Conservation (phyloP, 2,888 invertebrate species). For the Brenthis hecate region DNA sequence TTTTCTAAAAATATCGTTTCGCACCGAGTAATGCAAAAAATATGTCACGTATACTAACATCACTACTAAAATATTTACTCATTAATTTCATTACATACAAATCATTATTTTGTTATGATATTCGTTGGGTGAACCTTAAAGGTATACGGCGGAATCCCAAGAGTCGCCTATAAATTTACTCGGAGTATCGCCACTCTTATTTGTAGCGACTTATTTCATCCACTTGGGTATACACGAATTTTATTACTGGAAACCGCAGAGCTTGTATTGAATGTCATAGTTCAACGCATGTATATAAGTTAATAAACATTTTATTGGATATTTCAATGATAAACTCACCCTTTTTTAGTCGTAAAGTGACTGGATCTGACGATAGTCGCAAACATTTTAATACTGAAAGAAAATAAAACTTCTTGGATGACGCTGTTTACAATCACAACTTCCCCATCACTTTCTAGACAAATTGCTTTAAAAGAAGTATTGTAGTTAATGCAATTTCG, state of each 20-base stretch:
- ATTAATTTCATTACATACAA: slow-evolving; percentile 16
- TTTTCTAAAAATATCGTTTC: not conserved
- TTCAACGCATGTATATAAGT: slow-evolving; percentile 42
- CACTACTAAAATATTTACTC: slow-evolving; percentile 1
- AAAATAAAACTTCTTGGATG: slow-evolving; percentile 21
- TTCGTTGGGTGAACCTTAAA: slow-evolving; percentile 37
- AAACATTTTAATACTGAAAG: slow-evolving; percentile 96
- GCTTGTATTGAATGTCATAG: slow-evolving; percentile 46
- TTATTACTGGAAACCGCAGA: slow-evolving; percentile 62
- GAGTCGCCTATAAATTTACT: slow-evolving; percentile 68
- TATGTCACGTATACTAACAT: no score
- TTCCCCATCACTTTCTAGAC: not conserved
- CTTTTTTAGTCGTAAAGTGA: slow-evolving; percentile 94
- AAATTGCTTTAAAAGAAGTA: slow-evolving; percentile 1
- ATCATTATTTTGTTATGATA: slow-evolving; percentile 25
- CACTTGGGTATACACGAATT: slow-evolving; percentile 65
- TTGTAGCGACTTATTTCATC: slow-evolving; percentile 63
- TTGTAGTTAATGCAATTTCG: not conserved
- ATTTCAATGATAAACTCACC: slow-evolving; percentile 83
- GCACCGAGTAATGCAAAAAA: not conserved
- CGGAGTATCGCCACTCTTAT: slow-evolving; percentile 62
- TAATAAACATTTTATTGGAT: slow-evolving; percentile 31
- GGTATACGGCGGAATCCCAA: slow-evolving; percentile 53
- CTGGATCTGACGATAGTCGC: slow-evolving; percentile 94
- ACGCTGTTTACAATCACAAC: slow-evolving; percentile 12